Base-by-base conservation (phyloP, 64 coral and sea anemone species). In the Cladopsammia gracilis region DNA sequence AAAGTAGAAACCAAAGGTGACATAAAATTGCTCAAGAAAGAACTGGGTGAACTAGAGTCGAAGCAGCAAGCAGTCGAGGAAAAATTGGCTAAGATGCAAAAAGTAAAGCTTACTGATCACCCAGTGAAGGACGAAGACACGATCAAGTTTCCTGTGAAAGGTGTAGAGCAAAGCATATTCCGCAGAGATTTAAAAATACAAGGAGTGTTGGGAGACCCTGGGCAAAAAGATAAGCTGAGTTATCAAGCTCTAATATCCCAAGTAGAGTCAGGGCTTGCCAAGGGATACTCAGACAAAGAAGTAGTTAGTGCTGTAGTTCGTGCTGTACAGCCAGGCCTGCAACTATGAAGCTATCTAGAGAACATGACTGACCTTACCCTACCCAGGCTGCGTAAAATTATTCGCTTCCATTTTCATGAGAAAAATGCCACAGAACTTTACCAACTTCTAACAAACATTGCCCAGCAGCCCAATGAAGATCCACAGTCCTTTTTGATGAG, bases 141-240 rank as follows among this genome's bases (percentile, higher is more conserved):
- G n/a, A n/a, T n/a, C n/a, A n/a, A n/a, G n/a, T n/a, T n/a, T n/a
- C n/a, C n/a, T n/a, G n/a, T n/a, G n/a, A n/a, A n/a, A n/a, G n/a
- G n/a, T n/a, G n/a, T n/a, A n/a, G n/a, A n/a, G n/a, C n/a, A n/a
- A n/a, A n/a, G n/a, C n/a, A n/a, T n/a, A 64, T 75, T 88, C 48
- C 53, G 72, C 13, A n/a, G 78, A 25, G 90, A 91, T 18, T 76
- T 92, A 46, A 85, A 85, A 75, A 92, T 92, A 46, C 90, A 85
- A 64, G 79, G 90, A 46, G 46, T 68, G 48, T 42, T 86, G 59
- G 79, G 90, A 13, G 64, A 76, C 20, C 70, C 90, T 3, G 69
- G 68, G 1, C 68, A 86, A 26, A 85, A 86, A 48, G 72, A 86
- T 9, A 92, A 76, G 49, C 58, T 3, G 92, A 85, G 8, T 53